Base-by-base conservation (phyloP, 2,113 vertebrate species). In the Ictidomys tridecemlineatus region DNA sequence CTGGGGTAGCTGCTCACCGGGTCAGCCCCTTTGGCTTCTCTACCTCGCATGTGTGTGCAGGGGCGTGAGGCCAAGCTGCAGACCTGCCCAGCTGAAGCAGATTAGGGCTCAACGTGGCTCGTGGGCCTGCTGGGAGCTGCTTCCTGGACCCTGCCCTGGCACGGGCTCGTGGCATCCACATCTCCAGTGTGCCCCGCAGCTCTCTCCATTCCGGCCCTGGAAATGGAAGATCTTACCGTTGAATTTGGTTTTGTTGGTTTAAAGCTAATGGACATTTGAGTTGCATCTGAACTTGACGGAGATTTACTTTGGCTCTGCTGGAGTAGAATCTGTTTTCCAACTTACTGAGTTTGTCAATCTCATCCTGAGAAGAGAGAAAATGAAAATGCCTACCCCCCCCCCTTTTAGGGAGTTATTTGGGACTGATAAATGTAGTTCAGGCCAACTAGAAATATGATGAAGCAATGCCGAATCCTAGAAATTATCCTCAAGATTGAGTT, bases 151-250 rank as follows among this genome's bases (percentile, higher is more conserved):
- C 24, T 2, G 20, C 26, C 56, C 69, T 28, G 4, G 6, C 37
- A 24, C 1, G 0, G 42, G 13, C 34, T 69, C 48, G 0, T 3
- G 48, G n/a, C 13, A 5, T 70, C 70, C 2, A 2, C 5, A 1
- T 70, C 53, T 73, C 65, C 8, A 0, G 32, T 2, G 72, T 77
- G 53, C 22, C 18, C n/a, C 7, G 13, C 2, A 26, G 17, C 26
- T 4, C 30, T 13, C 45, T 37, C 5, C 91, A 20, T 14, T 39
- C 61, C 12, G 22, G 63, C 45, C 58, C 32, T 7, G 56, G 45
- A 58, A 58, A 16, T 16, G 42, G 77, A 95, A 80, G 45, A 7
- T 79, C 37, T 84, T 65, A 45, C 2, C 4, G 14, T 16, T 78
- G 39, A 18, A 17, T 30, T 51, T n/a, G 5, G 3, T 61, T 69